Evolutionary conservation across 2,888 invertebrate species (phyloP).

Genomic region (Leptothorax acervorum): DNA sequence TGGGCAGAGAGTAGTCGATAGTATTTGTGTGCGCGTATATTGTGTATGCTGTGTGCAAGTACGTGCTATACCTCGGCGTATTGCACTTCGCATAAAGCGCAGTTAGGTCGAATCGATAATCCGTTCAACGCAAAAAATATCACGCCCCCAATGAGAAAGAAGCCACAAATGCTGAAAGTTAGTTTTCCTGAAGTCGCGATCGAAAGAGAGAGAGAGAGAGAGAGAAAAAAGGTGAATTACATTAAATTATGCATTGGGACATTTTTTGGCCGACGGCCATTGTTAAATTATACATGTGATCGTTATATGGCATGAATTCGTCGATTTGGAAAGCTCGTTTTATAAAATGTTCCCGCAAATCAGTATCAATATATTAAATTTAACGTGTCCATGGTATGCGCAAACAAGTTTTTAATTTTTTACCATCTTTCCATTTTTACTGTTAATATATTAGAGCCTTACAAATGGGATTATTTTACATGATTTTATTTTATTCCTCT

Average conservation of each 20-base stretch:
- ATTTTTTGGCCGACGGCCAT: background rate
- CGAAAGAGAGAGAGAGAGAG: background rate
- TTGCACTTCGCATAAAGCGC: constrained; percentile 65
- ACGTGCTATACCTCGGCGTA: constrained; percentile 29
- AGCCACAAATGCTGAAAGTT: constrained; percentile 24
- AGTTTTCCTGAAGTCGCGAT: background rate
- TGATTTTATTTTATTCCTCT: background rate
- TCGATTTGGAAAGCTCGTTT: background rate
- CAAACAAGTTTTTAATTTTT: background rate
- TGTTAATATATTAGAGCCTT: background rate
- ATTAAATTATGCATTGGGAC: constrained; percentile 31
- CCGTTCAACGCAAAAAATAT: constrained; percentile 63
- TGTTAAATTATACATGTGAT: constrained; percentile 35
- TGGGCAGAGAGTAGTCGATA: constrained; percentile 12
- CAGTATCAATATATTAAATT: background rate
- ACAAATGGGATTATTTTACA: background rate
- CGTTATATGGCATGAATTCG: background rate
- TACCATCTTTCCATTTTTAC: background rate
- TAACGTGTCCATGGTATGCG: background rate
- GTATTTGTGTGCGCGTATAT: constrained; percentile 21
- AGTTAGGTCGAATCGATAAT: constrained; percentile 71
- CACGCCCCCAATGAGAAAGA: constrained; percentile 14
- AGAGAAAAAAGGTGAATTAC: background rate
- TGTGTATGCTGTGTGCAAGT: background rate
- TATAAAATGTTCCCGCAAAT: background rate